Conservation (phyloP, 1,140 invertebrate species). For the Octopus bimaculoides region DNA sequence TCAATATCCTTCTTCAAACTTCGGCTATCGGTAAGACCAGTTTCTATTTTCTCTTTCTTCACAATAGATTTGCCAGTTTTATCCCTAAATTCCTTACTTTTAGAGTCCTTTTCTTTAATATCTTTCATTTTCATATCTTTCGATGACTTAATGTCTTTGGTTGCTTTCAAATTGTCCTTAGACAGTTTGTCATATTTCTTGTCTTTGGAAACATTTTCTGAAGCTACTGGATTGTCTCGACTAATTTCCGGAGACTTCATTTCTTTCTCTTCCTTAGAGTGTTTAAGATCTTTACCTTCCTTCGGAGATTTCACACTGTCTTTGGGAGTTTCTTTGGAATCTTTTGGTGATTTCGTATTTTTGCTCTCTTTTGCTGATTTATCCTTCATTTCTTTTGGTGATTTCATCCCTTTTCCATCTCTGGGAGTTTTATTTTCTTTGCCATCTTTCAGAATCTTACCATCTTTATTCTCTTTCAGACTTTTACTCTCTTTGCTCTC, state of each 20-base stretch:
- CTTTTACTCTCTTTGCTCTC: constrained; percentile 17
- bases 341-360: not conserved
- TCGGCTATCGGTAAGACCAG: not conserved
- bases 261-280: not conserved
- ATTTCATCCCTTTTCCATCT: not conserved
- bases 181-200: not conserved
- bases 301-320: constrained; percentile 13
- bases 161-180: not conserved
- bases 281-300: not conserved
- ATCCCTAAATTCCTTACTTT: not conserved
- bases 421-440: not conserved
- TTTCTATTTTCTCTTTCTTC: not conserved
- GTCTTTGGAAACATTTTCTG: not conserved
- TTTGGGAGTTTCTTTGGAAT: not conserved
- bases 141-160: not conserved
- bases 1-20: not conserved
- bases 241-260: not conserved
- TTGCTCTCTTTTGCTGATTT: not conserved
- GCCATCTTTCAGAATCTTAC: not conserved
- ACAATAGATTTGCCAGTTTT: not conserved
- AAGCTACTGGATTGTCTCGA: not conserved
- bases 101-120: not conserved
- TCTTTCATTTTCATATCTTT: not conserved
- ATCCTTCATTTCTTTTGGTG: not conserved
- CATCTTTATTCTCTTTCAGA: not conserved